A percentile compares a stretch with the other conserved stretches of the same genome.
These are phyloP conservation scores for Caloenas nicobarica DNA, from an alignment of 2,113 vertebrate genomes.

Conservation along the genomic window DNA sequence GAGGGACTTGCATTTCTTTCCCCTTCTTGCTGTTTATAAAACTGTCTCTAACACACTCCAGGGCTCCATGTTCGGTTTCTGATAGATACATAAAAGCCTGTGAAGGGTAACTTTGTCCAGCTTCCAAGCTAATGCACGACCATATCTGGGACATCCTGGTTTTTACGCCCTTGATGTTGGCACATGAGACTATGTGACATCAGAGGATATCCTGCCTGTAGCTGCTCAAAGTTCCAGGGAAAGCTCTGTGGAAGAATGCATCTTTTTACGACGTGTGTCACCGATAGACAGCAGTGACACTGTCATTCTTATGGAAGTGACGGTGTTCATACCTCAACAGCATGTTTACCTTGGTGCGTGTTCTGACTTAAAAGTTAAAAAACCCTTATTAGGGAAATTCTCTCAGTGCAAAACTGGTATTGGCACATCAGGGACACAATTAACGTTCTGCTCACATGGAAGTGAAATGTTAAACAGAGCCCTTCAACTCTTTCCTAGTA, in stretches of 20 bases:
- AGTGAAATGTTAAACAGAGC: neutral
- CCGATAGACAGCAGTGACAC: rapidly evolving
- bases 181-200: neutral
- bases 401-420: neutral
- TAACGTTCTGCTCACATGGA: neutral
- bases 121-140: neutral
- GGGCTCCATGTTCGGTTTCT: neutral
- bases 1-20: neutral
- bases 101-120: neutral
- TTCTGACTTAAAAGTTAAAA: neutral
- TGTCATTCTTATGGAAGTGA: neutral
- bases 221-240: neutral
- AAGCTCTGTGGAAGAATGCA: neutral
- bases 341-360: neutral
- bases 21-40: neutral
- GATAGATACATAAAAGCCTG: neutral
- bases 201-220: neutral
- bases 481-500: neutral
- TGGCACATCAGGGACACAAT: neutral
- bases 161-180: neutral
- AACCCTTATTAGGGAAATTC: neutral
- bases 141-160: neutral
- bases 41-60: neutral
- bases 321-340: neutral
- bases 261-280: neutral